Conservation (phyloP, 2,797 vertebrate genomes). For the Coregonus suidteri region DNA sequence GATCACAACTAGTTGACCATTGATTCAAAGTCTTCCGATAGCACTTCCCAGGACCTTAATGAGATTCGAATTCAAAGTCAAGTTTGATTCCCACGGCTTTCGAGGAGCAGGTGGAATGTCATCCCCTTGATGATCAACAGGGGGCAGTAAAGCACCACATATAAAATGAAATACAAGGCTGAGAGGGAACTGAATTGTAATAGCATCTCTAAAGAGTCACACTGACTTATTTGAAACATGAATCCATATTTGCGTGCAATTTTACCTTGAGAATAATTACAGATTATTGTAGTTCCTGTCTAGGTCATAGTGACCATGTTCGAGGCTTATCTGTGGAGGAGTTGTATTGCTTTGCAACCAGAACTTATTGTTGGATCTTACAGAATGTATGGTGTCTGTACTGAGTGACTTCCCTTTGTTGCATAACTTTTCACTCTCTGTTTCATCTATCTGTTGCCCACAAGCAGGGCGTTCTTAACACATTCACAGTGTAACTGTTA, state of each 20-base stretch:
- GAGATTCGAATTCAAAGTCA: background rate
- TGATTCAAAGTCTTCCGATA: background rate
- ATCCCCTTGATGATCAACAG: constrained; percentile 42
- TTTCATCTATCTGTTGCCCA: too few relatives aligned
- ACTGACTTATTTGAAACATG: constrained; percentile 50
- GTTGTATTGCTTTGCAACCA: background rate
- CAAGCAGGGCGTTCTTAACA: too few relatives aligned
- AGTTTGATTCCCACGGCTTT: constrained; percentile 7
- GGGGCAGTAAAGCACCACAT: constrained; percentile 59
- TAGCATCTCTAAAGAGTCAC: constrained; percentile 58
- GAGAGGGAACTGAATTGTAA: constrained; percentile 24
- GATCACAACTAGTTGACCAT: background rate
- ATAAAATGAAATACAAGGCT: constrained; percentile 5
- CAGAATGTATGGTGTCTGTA: too few relatives aligned
- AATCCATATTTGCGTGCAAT: constrained; percentile 60
- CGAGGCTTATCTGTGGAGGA: background rate
- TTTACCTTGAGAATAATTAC: constrained; percentile 39
- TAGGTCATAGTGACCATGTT: constrained; percentile 5
- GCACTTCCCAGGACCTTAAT: background rate
- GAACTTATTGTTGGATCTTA: too few relatives aligned
- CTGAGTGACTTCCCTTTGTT: too few relatives aligned
- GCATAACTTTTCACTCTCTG: too few relatives aligned
- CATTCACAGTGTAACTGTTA: too few relatives aligned
- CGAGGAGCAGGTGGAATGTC: background rate
- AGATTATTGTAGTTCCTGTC: constrained; percentile 37